phyloP scores from a whole-genome alignment of 2,113 vertebrate genomes.

The Zosterops japonicus region DNA sequence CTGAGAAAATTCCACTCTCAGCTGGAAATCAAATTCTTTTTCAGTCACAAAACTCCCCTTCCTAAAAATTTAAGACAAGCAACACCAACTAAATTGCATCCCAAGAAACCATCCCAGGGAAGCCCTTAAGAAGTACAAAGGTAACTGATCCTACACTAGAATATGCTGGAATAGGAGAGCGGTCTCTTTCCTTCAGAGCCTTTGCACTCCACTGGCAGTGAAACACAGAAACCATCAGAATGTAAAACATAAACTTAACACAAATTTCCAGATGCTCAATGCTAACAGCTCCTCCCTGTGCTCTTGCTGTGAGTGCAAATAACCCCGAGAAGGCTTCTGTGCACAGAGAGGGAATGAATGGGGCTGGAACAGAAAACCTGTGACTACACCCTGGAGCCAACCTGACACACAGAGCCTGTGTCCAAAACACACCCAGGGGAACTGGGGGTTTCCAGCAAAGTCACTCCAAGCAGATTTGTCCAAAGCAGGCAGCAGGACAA shows the following conservation, averaged over 20 bases:
- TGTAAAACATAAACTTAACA: neutral
- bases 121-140: neutral
- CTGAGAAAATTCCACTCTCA: neutral
- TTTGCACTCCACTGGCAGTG: neutral
- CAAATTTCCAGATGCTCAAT: neutral
- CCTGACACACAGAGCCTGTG: neutral
- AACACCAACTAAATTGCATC: neutral
- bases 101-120: neutral
- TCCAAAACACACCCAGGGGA: neutral
- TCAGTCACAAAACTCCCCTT: neutral
- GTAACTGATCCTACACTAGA: neutral
- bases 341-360: fast-evolving
- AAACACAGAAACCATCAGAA: neutral
- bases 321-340: fast-evolving
- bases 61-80: neutral
- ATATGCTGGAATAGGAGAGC: fast-evolving
- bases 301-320: neutral
- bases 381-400: neutral
- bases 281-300: neutral
- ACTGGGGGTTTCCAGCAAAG: neutral
- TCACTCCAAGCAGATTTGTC: neutral
- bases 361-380: neutral
- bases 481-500: neutral
- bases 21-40: neutral
- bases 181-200: neutral